Percentiles rank a stretch among this genome's conserved stretches.
phyloP scores from a whole-genome alignment of 1,140 invertebrate genomes.

The Solen grandis region DNA sequence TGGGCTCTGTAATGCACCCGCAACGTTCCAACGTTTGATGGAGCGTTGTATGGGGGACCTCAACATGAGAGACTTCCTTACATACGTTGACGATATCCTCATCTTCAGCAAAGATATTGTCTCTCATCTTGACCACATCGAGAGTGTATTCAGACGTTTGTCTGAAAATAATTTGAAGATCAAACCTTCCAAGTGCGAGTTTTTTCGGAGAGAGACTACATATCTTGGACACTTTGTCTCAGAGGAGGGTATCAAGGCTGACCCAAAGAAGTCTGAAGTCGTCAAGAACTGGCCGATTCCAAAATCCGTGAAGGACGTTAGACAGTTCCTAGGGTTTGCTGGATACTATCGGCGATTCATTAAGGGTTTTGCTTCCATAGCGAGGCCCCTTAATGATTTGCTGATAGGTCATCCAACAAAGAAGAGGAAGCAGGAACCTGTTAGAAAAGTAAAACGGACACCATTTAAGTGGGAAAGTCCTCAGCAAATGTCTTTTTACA shows the following conservation, averaged over 20 bases:
- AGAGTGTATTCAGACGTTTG: neutral
- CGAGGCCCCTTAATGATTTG: conserved; percentile 38
- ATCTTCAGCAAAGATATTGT: conserved; percentile 14
- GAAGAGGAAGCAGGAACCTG: conserved; percentile 28
- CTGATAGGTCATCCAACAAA: conserved; percentile 28
- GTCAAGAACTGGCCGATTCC: conserved; percentile 53
- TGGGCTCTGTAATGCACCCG: too few relatives aligned
- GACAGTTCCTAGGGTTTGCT: conserved; percentile 69
- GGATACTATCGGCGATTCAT: conserved; percentile 68
- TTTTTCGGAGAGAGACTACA: conserved; percentile 11
- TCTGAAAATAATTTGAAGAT: conserved; percentile 1
- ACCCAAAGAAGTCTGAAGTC: conserved; percentile 49
- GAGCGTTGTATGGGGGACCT: too few relatives aligned
- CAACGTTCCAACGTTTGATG: too few relatives aligned
- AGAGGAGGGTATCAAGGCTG: conserved; percentile 45
- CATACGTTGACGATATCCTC: conserved; percentile 11
- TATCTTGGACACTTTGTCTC: conserved; percentile 60
- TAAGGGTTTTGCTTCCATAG: conserved; percentile 54
- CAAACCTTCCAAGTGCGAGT: conserved; percentile 6
- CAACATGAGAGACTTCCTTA: conserved; percentile 8
- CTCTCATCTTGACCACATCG: conserved; percentile 10
- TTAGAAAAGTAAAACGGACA: conserved; percentile 50
- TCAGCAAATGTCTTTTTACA: conserved; percentile 51
- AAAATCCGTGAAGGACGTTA: conserved; percentile 70
- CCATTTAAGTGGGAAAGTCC: conserved; percentile 12